These are phyloP conservation scores for Sciurus vulgaris DNA, from an alignment of 2,797 vertebrate genomes.

Conservation along the genomic window DNA sequence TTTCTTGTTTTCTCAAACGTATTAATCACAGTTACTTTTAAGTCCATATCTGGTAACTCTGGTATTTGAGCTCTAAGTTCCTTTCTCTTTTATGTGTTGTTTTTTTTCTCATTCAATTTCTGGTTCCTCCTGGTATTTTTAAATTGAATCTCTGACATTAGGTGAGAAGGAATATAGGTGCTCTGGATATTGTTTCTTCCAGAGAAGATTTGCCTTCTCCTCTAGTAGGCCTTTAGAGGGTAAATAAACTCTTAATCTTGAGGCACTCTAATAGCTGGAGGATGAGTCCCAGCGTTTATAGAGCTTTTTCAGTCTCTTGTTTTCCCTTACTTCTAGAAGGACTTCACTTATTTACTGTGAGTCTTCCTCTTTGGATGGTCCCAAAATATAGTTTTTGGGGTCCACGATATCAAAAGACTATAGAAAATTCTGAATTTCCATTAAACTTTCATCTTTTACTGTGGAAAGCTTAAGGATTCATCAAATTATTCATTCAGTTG, in stretches of 20 bases:
- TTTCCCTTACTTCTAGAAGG: background rate
- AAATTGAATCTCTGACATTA: background rate
- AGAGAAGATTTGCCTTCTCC: background rate
- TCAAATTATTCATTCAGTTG: background rate
- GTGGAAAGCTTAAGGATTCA: slow-evolving; percentile 11
- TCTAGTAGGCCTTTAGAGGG: background rate
- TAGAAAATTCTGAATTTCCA: slow-evolving; percentile 1
- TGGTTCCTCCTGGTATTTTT: background rate
- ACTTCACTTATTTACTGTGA: background rate
- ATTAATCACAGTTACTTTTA: background rate
- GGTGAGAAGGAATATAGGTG: background rate
- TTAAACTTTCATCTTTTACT: slow-evolving; percentile 8
- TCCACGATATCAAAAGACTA: background rate
- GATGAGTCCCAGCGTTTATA: background rate
- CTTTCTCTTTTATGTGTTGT: background rate
- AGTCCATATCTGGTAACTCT: background rate
- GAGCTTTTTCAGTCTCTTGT: background rate
- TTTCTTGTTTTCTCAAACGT: background rate
- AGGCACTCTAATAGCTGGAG: background rate
- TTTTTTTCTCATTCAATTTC: background rate
- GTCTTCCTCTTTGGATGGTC: background rate
- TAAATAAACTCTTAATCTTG: background rate
- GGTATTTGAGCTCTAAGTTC: background rate
- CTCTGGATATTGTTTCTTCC: background rate
- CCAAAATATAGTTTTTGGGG: background rate